Evolutionary conservation across 2,888 invertebrate genomes (phyloP).

Genomic region (Lobophora halterata): DNA sequence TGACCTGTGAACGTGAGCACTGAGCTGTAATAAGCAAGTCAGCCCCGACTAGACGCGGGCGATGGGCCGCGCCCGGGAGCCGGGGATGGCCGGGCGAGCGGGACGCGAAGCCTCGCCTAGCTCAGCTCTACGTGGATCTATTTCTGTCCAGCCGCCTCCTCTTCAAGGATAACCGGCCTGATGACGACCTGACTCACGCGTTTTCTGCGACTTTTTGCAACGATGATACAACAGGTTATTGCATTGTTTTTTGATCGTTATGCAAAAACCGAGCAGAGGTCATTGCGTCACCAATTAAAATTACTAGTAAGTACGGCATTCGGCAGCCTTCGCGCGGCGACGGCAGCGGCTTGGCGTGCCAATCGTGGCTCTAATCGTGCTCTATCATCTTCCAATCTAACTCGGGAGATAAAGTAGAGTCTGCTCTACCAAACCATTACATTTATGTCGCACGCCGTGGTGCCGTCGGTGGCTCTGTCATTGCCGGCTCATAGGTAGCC

Average conservation of each 20-base stretch:
- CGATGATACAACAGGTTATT: constrained; percentile 53
- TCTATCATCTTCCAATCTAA: constrained; percentile 5
- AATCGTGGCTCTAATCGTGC: too few species aligned
- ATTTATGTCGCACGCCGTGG: too few species aligned
- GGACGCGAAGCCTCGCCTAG: constrained; percentile 21
- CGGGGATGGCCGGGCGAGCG: constrained; percentile 11
- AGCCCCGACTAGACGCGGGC: constrained; percentile 8
- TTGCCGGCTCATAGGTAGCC: background rate
- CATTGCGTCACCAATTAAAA: constrained; percentile 67
- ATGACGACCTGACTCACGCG: constrained; percentile 44
- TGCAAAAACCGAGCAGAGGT: constrained; percentile 57
- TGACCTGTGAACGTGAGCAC: constrained; percentile 12
- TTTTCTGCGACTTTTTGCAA: constrained; percentile 33
- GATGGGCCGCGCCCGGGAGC: background rate
- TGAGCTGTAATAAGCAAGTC: constrained; percentile 12
- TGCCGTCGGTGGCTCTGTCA: constrained; percentile 1
- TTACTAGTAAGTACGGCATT: constrained; percentile 42
- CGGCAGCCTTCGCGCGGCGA: constrained; percentile 42
- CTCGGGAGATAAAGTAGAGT: too few species aligned
- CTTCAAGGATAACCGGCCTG: constrained; percentile 44
- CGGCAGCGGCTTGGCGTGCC: too few species aligned
- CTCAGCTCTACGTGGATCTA: constrained; percentile 21
- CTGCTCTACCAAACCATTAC: background rate
- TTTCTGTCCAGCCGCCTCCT: constrained; percentile 22
- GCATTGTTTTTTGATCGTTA: constrained; percentile 54